A percentile compares a stretch with the other conserved stretches of the same genome.
These are phyloP conservation scores for Passer domesticus DNA, from an alignment of 2,113 vertebrate genomes.

Conservation along the genomic window DNA sequence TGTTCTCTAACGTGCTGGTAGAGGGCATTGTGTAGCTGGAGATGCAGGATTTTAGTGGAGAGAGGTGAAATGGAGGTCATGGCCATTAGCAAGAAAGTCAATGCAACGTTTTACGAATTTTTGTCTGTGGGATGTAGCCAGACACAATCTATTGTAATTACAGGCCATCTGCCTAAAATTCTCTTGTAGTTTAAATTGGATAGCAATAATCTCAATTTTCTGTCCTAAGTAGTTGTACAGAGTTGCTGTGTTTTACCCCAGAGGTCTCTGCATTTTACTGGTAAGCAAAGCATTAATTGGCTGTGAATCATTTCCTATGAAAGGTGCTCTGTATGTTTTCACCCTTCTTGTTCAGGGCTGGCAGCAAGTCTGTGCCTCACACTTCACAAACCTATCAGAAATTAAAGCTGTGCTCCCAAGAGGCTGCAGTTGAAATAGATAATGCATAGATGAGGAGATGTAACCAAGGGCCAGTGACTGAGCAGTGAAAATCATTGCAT, in stretches of 20 bases:
- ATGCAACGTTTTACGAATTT: background rate
- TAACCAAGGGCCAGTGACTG: background rate
- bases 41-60: background rate
- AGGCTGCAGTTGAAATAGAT: background rate
- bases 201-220: slow-evolving; percentile 49
- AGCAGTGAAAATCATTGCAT: background rate
- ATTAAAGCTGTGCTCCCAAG: background rate
- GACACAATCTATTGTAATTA: slow-evolving; percentile 27
- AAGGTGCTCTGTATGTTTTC: background rate
- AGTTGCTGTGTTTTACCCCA: slow-evolving; percentile 9
- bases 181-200: slow-evolving; percentile 18
- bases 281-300: background rate
- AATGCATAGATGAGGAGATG: background rate
- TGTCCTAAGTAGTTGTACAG: background rate
- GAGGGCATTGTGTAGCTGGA: slow-evolving; percentile 30
- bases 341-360: background rate
- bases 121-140: slow-evolving; percentile 6
- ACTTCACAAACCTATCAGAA: background rate
- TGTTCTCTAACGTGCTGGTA: background rate
- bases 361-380: background rate
- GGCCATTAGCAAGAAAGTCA: slow-evolving; percentile 21
- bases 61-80: slow-evolving; percentile 57
- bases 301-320: background rate
- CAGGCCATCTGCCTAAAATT: slow-evolving; percentile 29
- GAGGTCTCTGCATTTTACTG: background rate